Percentiles rank a stretch among this genome's conserved stretches.
phyloP scores from a whole-genome alignment of 2,113 vertebrate species.

The Himantopus leucocephalus region DNA sequence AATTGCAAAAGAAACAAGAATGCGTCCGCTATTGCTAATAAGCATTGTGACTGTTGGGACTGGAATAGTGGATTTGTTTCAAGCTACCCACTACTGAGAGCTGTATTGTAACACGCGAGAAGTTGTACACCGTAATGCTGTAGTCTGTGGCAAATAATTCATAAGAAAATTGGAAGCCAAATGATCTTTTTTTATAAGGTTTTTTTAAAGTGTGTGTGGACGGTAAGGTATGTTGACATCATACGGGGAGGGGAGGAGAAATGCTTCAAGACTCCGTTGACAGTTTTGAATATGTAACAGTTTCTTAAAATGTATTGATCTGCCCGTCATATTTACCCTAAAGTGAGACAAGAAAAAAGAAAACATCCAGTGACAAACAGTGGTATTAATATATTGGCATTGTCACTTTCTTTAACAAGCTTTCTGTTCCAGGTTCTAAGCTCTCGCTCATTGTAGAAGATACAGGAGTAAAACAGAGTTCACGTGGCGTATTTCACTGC shows the following conservation, averaged over 20 bases:
- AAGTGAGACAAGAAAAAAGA: not conserved
- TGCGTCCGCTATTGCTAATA: rapidly evolving
- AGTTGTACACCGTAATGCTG: rapidly evolving
- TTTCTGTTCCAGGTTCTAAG: not conserved
- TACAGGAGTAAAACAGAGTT: not conserved
- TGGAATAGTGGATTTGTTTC: not conserved
- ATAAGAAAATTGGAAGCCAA: not conserved
- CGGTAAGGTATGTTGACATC: rapidly evolving
- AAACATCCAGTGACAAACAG: not conserved
- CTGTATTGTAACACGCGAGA: not conserved
- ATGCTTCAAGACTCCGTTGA: not conserved
- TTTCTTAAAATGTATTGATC: not conserved
- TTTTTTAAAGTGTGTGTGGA: not conserved
- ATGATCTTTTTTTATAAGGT: not conserved
- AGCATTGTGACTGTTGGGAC: not conserved
- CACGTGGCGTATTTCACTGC: rapidly evolving
- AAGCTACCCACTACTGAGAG: not conserved
- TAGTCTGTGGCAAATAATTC: not conserved
- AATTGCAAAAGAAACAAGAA: not conserved
- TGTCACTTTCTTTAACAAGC: not conserved
- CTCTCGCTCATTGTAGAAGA: not conserved
- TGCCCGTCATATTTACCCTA: not conserved
- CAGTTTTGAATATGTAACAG: not conserved
- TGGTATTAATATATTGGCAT: not conserved
- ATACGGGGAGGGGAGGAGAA: not conserved